phyloP scores from a whole-genome alignment of 2,797 vertebrate species.

The Acrossocheilus wenchowensis region DNA sequence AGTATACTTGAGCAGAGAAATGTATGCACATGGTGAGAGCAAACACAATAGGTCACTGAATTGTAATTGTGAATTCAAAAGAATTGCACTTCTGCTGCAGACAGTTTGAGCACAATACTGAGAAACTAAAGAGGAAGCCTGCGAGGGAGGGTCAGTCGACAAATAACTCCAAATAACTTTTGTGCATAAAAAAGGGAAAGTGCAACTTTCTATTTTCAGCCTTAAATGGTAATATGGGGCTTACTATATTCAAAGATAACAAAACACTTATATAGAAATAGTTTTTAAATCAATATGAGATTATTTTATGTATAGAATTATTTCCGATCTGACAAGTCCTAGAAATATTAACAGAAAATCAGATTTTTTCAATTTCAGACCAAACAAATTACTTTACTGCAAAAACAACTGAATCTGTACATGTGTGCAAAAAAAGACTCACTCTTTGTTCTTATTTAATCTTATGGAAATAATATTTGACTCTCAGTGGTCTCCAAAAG shows the following conservation, averaged over 20 bases:
- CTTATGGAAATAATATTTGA: conserved; percentile 8
- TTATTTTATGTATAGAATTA: neutral
- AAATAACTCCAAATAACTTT: neutral
- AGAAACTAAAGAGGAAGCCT: conserved; percentile 65
- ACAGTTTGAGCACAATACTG: conserved; percentile 46
- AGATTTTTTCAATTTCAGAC: neutral
- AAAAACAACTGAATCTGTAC: neutral
- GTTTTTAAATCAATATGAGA: neutral
- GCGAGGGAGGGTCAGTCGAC: conserved; percentile 18
- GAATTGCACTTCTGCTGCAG: conserved; percentile 34
- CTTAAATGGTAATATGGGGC: neutral
- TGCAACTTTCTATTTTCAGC: neutral
- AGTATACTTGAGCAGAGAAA: neutral
- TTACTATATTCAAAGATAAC: neutral
- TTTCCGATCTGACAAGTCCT: neutral
- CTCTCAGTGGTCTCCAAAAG: conserved; percentile 9
- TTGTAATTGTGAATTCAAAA: conserved; percentile 26
- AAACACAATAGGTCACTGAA: conserved; percentile 55
- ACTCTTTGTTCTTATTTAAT: conserved; percentile 36
- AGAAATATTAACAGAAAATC: neutral
- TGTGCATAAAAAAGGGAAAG: neutral
- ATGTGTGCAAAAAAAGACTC: neutral
- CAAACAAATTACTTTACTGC: neutral
- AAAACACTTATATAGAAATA: neutral
- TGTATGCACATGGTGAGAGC: conserved; percentile 26